Conservation (phyloP, 2,113 vertebrate genomes). For the Geothlypis trichas region DNA sequence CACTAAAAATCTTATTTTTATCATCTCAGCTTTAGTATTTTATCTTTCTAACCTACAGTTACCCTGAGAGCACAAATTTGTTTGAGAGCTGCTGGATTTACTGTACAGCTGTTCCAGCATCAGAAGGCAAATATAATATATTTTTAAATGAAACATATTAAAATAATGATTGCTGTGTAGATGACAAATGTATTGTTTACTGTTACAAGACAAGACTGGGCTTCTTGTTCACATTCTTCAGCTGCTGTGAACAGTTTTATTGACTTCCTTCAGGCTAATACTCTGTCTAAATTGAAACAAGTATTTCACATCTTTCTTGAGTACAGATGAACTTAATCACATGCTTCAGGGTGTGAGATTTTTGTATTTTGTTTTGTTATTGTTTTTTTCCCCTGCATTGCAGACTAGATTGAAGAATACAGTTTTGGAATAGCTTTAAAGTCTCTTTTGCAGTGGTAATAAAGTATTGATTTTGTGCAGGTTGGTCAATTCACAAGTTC, state of each 20-base stretch:
- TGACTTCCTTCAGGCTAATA: neutral
- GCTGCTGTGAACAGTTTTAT: neutral
- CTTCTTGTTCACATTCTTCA: neutral
- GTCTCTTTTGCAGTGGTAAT: neutral
- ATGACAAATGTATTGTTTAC: neutral
- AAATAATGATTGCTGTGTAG: neutral
- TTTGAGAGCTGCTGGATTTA: neutral
- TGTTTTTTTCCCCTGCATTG: neutral
- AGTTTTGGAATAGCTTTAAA: neutral
- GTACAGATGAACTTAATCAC: neutral
- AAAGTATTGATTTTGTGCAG: neutral
- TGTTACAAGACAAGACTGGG: neutral
- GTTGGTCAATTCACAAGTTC: neutral
- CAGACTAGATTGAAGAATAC: neutral
- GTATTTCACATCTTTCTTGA: neutral
- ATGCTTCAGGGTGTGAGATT: accelerated
- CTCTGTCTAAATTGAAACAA: neutral
- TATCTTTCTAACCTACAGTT: neutral
- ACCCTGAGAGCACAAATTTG: neutral
- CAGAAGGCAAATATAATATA: neutral
- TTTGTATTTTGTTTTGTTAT: neutral
- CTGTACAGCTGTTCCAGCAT: neutral
- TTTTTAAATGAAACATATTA: neutral
- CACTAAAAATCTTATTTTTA: neutral
- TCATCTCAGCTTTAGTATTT: neutral